Base-by-base conservation (phyloP, 2,113 vertebrate species). In the Sander vitreus region DNA sequence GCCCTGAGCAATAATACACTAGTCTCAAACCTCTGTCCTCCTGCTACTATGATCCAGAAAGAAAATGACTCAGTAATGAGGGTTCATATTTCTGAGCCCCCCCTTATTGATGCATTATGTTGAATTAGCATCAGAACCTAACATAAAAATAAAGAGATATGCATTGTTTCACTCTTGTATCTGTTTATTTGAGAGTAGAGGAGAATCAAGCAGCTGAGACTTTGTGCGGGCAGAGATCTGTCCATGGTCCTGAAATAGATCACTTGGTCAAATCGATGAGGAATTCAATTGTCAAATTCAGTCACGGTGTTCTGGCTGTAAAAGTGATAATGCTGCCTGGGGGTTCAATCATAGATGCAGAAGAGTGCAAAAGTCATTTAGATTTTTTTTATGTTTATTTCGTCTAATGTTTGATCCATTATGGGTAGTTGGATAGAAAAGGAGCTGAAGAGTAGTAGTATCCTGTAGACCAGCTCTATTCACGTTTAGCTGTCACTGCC, bases 201-300 rank as follows among this genome's bases (percentile, higher is more conserved):
- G 15, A 62, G 23, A 13, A 30, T 19, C 4, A 57, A 21, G 18
- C 54, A 39, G 43, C n/a, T 55, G 62, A 60, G 66, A 27, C 2
- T 25, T 66, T 3, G 18, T 4, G 48, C 1, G 3, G 8, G 33
- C 23, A 71, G 74, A 58, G 73, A 68, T 76, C 80, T 89, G 82
- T 85, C 80, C 81, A 16, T 67, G 82, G 78, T 86, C 73, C 84
- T 92, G 89, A 90, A 89, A 57, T 25, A 23, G 63, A 66, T 48
- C 13, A 57, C 21, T 72, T 6, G 2, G 54, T 80, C 77, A 64
- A 60, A 78, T 87, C 76, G 73, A 88, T 74, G 55, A 73, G 39
- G 66, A 77, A 60, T 78, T 91, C 79, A 21, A 18, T 70, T 85
- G 88, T 80, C 85, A 64, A 69, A 78, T 84, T 48, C 25, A 72